Evolutionary conservation across 2,797 vertebrate genomes (phyloP).

Genomic region (Poecile montanus): DNA sequence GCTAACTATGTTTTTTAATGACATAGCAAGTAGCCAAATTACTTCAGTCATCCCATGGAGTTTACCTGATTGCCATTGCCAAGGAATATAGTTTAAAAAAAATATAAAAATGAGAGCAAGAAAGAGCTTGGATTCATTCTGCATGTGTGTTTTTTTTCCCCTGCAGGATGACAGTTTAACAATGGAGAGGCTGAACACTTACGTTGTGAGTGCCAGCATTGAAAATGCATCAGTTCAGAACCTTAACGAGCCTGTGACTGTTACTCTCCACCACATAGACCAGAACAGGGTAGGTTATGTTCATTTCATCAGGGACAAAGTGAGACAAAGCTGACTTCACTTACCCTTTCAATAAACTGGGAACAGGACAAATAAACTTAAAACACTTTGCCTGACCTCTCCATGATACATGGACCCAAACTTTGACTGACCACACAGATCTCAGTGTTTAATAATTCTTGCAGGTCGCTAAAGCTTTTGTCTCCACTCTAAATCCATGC

Average conservation of each 20-base stretch:
- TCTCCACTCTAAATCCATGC: not conserved
- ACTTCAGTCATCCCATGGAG: not conserved
- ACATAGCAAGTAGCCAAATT: not conserved
- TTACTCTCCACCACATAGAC: slow-evolving; percentile 79
- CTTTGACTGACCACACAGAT: not conserved
- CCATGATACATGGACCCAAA: not conserved
- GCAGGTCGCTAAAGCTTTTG: not conserved
- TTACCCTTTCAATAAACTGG: not conserved
- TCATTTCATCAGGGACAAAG: not conserved
- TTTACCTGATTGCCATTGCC: not conserved
- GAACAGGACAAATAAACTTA: not conserved
- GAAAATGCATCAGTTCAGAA: slow-evolving; percentile 76
- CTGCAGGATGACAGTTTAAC: slow-evolving; percentile 72
- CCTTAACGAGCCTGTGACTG: slow-evolving; percentile 79
- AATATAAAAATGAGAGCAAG: not conserved
- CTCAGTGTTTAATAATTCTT: not conserved
- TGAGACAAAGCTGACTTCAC: not conserved
- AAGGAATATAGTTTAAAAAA: not conserved
- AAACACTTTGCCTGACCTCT: not conserved
- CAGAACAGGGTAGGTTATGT: slow-evolving; percentile 73
- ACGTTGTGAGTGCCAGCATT: slow-evolving; percentile 86
- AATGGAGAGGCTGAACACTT: slow-evolving; percentile 77
- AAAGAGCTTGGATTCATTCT: not conserved
- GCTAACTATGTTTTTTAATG: not conserved
- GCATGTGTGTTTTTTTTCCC: not conserved